Evolutionary conservation across 2,797 vertebrate species (phyloP).

Genomic region (Iguana delicatissima): DNA sequence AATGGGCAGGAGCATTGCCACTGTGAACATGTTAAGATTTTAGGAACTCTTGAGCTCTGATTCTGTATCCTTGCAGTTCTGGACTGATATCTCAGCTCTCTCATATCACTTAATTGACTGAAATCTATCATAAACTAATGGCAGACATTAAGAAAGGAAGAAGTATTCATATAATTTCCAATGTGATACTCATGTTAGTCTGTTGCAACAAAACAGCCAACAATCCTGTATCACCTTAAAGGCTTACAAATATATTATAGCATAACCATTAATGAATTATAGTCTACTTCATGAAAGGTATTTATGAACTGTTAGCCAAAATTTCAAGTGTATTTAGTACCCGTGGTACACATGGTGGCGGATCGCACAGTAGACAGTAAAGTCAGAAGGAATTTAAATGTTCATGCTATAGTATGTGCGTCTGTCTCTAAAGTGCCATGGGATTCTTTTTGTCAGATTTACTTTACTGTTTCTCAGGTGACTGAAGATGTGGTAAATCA

Average conservation of each 20-base stretch:
- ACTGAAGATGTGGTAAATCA: constrained; percentile 80
- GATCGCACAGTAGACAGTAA: neutral
- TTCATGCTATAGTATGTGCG: neutral
- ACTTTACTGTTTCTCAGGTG: constrained; percentile 70
- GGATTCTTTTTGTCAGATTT: neutral
- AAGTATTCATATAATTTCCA: neutral
- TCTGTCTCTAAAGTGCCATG: neutral
- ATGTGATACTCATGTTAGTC: neutral
- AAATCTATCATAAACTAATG: neutral
- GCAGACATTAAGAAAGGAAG: neutral
- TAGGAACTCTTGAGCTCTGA: neutral
- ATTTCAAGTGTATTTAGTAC: neutral
- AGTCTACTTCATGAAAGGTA: neutral
- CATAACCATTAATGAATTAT: neutral
- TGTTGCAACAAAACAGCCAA: neutral
- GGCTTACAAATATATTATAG: too few relatives aligned
- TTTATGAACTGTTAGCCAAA: neutral
- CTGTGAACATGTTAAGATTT: neutral
- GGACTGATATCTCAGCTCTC: neutral
- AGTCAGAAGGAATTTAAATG: neutral
- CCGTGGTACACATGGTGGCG: too few relatives aligned
- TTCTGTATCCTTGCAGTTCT: neutral
- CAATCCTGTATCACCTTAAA: neutral
- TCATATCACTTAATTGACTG: neutral
- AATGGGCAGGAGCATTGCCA: neutral